Evolutionary conservation across 2,797 vertebrate genomes (phyloP).

Genomic region (Leptatherina wallacei): DNA sequence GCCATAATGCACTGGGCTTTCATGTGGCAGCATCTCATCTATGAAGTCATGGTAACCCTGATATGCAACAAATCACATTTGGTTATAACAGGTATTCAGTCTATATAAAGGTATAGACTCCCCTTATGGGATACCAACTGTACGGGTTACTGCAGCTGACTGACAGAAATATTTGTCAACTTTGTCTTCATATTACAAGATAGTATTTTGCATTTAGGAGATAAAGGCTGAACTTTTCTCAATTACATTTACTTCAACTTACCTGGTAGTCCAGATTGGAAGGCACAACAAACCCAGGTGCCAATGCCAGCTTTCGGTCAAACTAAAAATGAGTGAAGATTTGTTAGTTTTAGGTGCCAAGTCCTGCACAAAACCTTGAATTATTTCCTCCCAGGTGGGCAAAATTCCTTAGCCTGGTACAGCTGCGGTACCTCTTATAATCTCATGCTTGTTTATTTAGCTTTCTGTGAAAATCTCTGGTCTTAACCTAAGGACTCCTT

Average conservation of each 20-base stretch:
- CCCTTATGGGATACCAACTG: neutral
- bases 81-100: neutral
- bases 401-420: neutral
- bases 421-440: neutral
- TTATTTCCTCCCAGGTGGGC: neutral
- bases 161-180: neutral
- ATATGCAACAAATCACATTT: conserved; percentile 13
- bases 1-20: conserved; percentile 84
- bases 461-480: neutral
- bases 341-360: neutral
- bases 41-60: conserved; percentile 84
- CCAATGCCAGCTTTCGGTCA: conserved; percentile 82
- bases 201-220: neutral
- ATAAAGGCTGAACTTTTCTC: neutral
- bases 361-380: conserved; percentile 1
- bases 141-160: neutral
- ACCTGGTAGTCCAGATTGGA: conserved; percentile 85
- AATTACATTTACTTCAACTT: conserved; percentile 12
- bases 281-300: conserved; percentile 82
- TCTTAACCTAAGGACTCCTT: conserved; percentile 6
- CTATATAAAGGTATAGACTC: neutral
- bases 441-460: neutral
- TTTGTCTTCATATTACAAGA: neutral
- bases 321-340: conserved; percentile 67
- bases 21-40: conserved; percentile 83